A percentile compares a stretch with the other conserved stretches of the same genome.
Evolutionary conservation across 2,888 invertebrate species (phyloP).

Genomic region (Epistrophella euchroma): DNA sequence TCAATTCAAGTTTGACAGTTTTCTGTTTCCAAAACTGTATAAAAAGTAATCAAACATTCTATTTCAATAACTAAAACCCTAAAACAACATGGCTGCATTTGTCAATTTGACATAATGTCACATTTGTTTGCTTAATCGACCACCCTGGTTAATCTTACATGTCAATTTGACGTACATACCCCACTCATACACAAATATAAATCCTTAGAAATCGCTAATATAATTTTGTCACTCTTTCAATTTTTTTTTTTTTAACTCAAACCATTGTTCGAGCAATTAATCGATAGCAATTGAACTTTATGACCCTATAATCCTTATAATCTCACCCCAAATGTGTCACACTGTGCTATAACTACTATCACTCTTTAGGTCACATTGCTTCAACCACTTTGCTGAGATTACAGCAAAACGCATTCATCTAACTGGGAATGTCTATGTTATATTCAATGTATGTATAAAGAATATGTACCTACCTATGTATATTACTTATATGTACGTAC

Average conservation of each 20-base stretch:
- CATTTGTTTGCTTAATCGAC: background rate
- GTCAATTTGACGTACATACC: background rate
- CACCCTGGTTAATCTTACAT: background rate
- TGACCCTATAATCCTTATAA: constrained; percentile 55
- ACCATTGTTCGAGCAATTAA: constrained; percentile 31
- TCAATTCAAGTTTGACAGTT: background rate
- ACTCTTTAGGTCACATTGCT: constrained; percentile 46
- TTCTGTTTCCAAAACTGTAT: no score
- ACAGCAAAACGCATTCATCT: constrained; percentile 58
- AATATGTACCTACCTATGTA: no score
- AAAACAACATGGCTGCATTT: background rate
- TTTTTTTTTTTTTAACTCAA: background rate
- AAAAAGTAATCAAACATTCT: no score
- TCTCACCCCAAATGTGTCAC: constrained; percentile 61
- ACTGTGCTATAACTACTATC: constrained; percentile 13
- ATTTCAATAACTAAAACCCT: background rate
- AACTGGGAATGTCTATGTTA: constrained; percentile 10
- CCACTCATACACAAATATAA: background rate
- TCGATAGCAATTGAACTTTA: constrained; percentile 66
- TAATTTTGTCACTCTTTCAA: constrained; percentile 12
- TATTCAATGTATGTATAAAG: background rate
- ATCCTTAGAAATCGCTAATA: background rate
- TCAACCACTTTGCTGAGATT: constrained; percentile 58
- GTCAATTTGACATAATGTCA: background rate
- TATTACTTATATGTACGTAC: background rate